phyloP scores from a whole-genome alignment of 2,113 vertebrate genomes.

The Acrocephalus arundinaceus region DNA sequence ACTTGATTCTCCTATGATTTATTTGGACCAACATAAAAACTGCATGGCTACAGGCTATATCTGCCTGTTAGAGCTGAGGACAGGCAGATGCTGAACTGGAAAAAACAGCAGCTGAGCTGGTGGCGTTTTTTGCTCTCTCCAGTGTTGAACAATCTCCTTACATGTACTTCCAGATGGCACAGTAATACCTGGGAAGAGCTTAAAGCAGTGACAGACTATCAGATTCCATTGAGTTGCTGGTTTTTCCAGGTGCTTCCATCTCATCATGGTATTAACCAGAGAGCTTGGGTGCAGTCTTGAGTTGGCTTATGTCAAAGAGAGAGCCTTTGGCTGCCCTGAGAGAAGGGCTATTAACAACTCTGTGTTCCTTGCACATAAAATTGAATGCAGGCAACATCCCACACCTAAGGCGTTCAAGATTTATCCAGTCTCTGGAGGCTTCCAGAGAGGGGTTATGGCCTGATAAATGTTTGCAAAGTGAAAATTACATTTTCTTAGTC shows the following conservation, averaged over 20 bases:
- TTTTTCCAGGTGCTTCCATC: background rate
- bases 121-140: background rate
- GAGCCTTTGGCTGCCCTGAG: background rate
- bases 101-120: background rate
- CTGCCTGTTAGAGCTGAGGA: background rate
- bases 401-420: background rate
- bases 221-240: background rate
- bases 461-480: background rate
- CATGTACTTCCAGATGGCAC: background rate
- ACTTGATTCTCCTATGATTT: background rate
- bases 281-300: background rate
- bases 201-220: background rate
- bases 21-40: background rate
- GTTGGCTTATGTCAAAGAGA: fast-evolving
- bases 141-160: background rate
- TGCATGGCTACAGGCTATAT: fast-evolving
- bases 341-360: fast-evolving
- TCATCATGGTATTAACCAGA: background rate
- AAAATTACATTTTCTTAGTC: background rate
- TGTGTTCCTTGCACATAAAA: background rate
- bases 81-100: background rate
- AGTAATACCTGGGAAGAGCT: background rate
- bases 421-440: background rate
- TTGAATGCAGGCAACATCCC: fast-evolving
- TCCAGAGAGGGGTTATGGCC: background rate